Conservation (phyloP, 2,888 invertebrate genomes). For the Torymus aiolomorphi region DNA sequence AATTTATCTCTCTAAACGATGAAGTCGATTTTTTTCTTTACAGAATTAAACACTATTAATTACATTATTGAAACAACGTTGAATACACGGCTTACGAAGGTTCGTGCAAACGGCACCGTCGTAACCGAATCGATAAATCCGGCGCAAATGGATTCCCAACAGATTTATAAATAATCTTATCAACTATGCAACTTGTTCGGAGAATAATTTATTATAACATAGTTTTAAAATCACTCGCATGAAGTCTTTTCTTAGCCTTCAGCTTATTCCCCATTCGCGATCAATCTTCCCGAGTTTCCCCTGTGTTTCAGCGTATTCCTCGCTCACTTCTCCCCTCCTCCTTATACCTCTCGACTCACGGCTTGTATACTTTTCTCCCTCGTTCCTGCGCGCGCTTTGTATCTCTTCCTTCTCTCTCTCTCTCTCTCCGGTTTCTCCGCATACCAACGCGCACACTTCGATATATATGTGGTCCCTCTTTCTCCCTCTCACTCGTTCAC, state of each 20-base stretch:
- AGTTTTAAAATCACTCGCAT: background rate
- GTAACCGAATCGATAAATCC: too few species aligned
- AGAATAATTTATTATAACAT: background rate
- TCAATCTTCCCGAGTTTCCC: slow-evolving; percentile 31
- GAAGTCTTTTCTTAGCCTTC: slow-evolving; percentile 7
- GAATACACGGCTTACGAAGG: too few species aligned
- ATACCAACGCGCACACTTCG: too few species aligned
- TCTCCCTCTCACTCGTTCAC: slow-evolving; percentile 21
- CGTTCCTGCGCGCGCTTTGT: slow-evolving; percentile 5
- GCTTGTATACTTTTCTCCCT: slow-evolving; percentile 35
- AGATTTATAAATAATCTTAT: background rate
- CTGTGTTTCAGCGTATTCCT: slow-evolving; percentile 15
- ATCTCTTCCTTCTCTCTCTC: too few species aligned
- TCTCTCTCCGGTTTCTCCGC: too few species aligned
- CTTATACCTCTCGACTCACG: background rate
- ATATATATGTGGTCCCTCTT: slow-evolving; percentile 17
- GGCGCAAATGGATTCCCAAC: too few species aligned
- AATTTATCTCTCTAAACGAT: too few species aligned
- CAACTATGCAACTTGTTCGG: background rate
- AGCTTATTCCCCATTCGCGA: slow-evolving; percentile 27
- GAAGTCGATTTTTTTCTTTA: too few species aligned
- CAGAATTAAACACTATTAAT: too few species aligned
- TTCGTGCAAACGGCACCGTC: too few species aligned
- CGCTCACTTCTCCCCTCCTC: background rate
- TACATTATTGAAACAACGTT: too few species aligned